Percentiles rank a stretch among this genome's conserved stretches.
These are phyloP conservation scores for Dinothrombium tinctorium DNA, from an alignment of 1,140 invertebrate species.

Conservation along the genomic window DNA sequence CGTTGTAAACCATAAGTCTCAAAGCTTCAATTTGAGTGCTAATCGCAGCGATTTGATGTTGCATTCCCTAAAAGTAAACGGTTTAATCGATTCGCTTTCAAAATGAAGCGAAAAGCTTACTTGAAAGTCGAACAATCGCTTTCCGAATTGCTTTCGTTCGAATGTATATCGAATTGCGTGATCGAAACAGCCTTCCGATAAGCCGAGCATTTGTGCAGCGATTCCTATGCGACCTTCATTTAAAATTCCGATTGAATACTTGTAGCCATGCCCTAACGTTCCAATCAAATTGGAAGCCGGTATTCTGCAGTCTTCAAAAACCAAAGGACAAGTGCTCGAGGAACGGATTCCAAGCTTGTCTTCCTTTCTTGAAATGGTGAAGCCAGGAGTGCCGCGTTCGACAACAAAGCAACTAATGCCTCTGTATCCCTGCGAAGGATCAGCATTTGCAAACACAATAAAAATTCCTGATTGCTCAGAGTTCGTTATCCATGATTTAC, in stretches of 20 bases:
- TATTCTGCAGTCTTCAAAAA: conserved; percentile 24
- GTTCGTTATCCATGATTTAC: conserved; percentile 67
- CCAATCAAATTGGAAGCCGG: conserved; percentile 38
- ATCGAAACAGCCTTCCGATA: conserved; percentile 77
- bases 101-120: conserved; percentile 23
- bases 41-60: conserved; percentile 74
- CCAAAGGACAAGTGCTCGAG: conserved; percentile 65
- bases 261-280: conserved; percentile 70
- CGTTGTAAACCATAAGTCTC: conserved; percentile 72
- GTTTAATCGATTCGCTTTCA: not conserved
- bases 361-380: conserved; percentile 46
- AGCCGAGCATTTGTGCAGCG: conserved; percentile 80
- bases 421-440: conserved; percentile 40
- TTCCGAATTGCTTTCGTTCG: conserved; percentile 78
- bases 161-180: conserved; percentile 73
- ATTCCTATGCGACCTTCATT: conserved; percentile 91
- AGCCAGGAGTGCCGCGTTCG: conserved; percentile 27
- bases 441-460: conserved; percentile 68
- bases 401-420: conserved; percentile 39
- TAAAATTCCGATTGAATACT: conserved; percentile 76
- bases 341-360: conserved; percentile 75
- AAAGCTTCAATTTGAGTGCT: conserved; percentile 69
- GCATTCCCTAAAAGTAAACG: conserved; percentile 43
- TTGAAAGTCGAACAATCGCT: conserved; percentile 68
- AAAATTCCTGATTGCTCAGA: conserved; percentile 70